Percentiles rank a stretch among this genome's conserved stretches.
phyloP scores from a whole-genome alignment of 2,113 vertebrate species.

The Lophotis ruficrista region DNA sequence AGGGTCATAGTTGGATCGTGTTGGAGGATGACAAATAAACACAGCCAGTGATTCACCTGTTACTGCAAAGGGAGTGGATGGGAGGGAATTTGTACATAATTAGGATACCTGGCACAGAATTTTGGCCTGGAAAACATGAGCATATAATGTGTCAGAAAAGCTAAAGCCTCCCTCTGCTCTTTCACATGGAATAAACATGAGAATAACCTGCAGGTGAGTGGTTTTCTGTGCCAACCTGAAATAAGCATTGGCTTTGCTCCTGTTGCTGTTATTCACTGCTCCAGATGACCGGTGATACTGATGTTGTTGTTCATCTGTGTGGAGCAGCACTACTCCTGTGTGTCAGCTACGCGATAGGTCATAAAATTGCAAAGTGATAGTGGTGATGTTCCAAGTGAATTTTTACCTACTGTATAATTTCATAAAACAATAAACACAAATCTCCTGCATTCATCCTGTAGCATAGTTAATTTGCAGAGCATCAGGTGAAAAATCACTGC shows the following conservation, averaged over 20 bases:
- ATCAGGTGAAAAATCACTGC: slow-evolving; percentile 53
- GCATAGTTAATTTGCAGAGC: slow-evolving; percentile 52
- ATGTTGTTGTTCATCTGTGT: slow-evolving; percentile 43
- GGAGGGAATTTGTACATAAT: slow-evolving; percentile 29
- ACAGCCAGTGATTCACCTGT: slow-evolving; percentile 37
- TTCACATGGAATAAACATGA: slow-evolving; percentile 31
- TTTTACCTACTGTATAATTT: slow-evolving; percentile 53
- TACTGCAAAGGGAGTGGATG: neutral
- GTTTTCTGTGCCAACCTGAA: slow-evolving; percentile 16
- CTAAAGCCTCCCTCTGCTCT: neutral
- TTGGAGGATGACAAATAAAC: slow-evolving; percentile 45
- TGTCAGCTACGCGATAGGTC: slow-evolving; percentile 11
- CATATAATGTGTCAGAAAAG: neutral
- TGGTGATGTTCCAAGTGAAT: slow-evolving; percentile 38
- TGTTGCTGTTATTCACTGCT: slow-evolving; percentile 2
- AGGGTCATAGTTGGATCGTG: neutral
- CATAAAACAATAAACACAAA: slow-evolving; percentile 66
- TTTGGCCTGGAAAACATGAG: slow-evolving; percentile 1
- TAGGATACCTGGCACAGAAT: slow-evolving; percentile 19
- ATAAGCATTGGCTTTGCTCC: slow-evolving; percentile 4
- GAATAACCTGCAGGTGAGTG: slow-evolving; percentile 43
- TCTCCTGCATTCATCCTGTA: slow-evolving; percentile 22
- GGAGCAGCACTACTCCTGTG: neutral
- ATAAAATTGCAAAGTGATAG: slow-evolving; percentile 37
- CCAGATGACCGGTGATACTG: slow-evolving; percentile 30